These are phyloP conservation scores for Drosophila lini DNA, from an alignment of 1,140 invertebrate genomes.

Conservation along the genomic window DNA sequence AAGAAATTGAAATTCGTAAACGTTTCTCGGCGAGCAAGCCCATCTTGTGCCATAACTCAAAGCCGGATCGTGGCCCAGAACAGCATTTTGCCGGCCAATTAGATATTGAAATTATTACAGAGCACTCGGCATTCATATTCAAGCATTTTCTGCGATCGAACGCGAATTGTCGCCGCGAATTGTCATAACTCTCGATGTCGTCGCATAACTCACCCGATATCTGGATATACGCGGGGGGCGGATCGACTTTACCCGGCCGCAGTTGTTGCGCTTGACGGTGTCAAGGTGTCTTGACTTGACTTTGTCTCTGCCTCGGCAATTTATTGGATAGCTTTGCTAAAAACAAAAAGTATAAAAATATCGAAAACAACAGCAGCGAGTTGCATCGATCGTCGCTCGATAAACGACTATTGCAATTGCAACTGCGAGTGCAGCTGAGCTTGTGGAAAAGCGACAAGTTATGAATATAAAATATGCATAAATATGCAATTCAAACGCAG, in stretches of 20 bases:
- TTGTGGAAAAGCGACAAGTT: constrained; percentile 69
- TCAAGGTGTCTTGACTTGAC: constrained; percentile 70
- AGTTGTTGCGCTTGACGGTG: constrained; percentile 27
- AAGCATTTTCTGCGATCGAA: constrained; percentile 42
- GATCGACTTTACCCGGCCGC: background rate
- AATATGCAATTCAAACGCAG: constrained; percentile 63
- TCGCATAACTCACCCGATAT: constrained; percentile 55
- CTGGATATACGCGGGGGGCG: constrained; percentile 11
- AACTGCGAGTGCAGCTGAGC: constrained; percentile 36
- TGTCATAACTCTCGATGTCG: constrained; percentile 76
- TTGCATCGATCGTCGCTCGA: constrained; percentile 74
- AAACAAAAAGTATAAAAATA: constrained; percentile 5
- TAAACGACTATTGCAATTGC: constrained; percentile 57
- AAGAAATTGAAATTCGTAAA: constrained; percentile 6
- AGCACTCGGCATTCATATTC: constrained; percentile 61
- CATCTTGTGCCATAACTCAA: constrained; percentile 10
- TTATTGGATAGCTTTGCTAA: constrained; percentile 57
- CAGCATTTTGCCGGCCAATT: constrained; percentile 32
- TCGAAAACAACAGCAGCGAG: constrained; percentile 24
- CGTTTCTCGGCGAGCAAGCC: background rate
- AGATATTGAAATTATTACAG: constrained; percentile 52
- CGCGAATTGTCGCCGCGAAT: constrained; percentile 57
- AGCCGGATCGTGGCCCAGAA: constrained; percentile 10
- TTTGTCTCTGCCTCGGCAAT: constrained; percentile 64
- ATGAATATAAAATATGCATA: constrained; percentile 83